A percentile compares a stretch with the other conserved stretches of the same genome.
phyloP scores from a whole-genome alignment of 2,888 invertebrate species.

The Aphelenchoides bicaudatus region DNA sequence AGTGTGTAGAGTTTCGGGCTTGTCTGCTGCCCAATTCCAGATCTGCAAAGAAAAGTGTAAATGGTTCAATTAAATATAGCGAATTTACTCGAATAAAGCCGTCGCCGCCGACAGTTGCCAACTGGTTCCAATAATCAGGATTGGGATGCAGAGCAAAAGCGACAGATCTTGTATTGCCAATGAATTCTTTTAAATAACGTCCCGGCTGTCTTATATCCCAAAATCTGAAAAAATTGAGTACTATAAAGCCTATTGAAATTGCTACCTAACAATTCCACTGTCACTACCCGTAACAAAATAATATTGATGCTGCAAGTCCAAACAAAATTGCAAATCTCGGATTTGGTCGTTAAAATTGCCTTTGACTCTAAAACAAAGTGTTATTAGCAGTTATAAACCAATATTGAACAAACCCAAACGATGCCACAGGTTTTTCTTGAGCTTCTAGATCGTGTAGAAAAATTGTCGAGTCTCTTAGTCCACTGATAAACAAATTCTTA shows the following conservation, averaged over 20 bases:
- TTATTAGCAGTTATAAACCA: background rate
- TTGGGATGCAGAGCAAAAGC: constrained; percentile 25
- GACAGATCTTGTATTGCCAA: constrained; percentile 7
- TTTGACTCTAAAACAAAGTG: constrained; percentile 15
- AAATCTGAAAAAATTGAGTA: constrained; percentile 31
- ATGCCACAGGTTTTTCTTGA: constrained; percentile 6
- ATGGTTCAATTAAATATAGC: too few relatives aligned
- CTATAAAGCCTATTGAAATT: too few relatives aligned
- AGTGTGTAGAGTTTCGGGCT: constrained; percentile 23
- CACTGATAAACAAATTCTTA: constrained; percentile 30
- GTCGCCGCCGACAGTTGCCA: constrained; percentile 34
- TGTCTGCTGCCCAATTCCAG: constrained; percentile 32
- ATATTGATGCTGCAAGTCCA: constrained; percentile 29
- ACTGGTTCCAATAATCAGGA: constrained; percentile 25
- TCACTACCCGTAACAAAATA: constrained; percentile 33
- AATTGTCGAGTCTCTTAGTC: constrained; percentile 34
- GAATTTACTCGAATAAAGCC: constrained; percentile 21
- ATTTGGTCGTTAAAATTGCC: constrained; percentile 6
- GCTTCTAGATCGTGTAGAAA: constrained; percentile 27
- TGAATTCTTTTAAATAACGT: constrained; percentile 11
- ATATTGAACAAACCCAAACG: constrained; percentile 19
- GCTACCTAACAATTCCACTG: constrained; percentile 22
- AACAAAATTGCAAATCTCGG: constrained; percentile 30
- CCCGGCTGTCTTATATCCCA: constrained; percentile 29
- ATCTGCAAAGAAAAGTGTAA: constrained; percentile 24